A percentile compares a stretch with the other conserved stretches of the same genome.
Evolutionary conservation across 2,797 vertebrate genomes (phyloP).

Genomic region (Arctocebus calabarensis): DNA sequence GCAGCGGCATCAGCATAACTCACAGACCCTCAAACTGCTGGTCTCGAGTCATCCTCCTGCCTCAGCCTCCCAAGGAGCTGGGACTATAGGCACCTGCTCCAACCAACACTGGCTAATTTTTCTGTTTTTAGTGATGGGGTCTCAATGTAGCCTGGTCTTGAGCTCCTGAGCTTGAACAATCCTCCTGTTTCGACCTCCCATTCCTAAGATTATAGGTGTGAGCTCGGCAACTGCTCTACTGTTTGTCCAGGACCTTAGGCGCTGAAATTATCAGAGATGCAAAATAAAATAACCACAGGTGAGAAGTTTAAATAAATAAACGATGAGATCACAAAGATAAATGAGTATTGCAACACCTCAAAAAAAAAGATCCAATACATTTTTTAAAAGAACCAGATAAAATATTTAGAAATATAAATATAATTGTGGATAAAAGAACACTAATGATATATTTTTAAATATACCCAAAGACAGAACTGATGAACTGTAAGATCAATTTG

Average conservation of each 20-base stretch:
- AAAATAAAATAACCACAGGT: background rate
- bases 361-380: background rate
- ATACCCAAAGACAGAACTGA: background rate
- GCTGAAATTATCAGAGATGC: background rate
- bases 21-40: too few relatives aligned
- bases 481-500: background rate
- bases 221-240: background rate
- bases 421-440: background rate
- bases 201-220: too few relatives aligned
- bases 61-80: too few relatives aligned
- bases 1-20: too few relatives aligned
- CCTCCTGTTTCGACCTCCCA: too few relatives aligned
- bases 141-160: too few relatives aligned
- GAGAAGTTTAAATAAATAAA: background rate
- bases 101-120: too few relatives aligned
- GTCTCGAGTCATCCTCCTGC: too few relatives aligned
- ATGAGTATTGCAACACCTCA: background rate
- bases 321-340: constrained; percentile 32
- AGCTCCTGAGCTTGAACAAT: too few relatives aligned
- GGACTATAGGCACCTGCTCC: too few relatives aligned
- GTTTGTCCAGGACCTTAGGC: background rate
- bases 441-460: background rate
- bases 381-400: background rate
- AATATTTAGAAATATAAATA: constrained; percentile 15
- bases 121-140: too few relatives aligned